Evolutionary conservation across 2,113 vertebrate species (phyloP).

Genomic region (Aspidoscelis tigris): DNA sequence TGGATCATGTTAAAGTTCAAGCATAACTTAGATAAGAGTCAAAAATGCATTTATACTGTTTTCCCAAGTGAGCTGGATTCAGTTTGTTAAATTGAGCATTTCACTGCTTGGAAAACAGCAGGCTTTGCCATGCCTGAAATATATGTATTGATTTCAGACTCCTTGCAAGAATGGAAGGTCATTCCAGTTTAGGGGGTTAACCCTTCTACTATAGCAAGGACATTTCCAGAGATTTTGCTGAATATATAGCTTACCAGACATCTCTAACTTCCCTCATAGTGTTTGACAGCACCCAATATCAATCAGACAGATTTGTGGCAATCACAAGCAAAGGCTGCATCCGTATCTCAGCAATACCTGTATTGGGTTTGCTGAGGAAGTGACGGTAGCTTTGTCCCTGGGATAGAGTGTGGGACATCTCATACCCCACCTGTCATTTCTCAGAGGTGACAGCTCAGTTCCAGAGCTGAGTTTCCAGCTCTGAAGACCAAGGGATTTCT

Average conservation of each 20-base stretch:
- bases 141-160: slow-evolving; percentile 20
- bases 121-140: neutral
- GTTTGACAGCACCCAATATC: neutral
- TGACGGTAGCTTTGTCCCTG: too few relatives aligned
- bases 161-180: slow-evolving; percentile 14
- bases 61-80: neutral
- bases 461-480: too few relatives aligned
- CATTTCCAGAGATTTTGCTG: neutral
- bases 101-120: neutral
- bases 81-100: neutral
- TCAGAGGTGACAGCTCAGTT: too few relatives aligned
- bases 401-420: too few relatives aligned
- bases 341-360: too few relatives aligned
- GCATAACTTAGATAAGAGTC: neutral
- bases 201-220: neutral
- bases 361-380: too few relatives aligned
- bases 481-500: too few relatives aligned
- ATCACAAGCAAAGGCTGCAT: neutral
- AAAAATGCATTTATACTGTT: neutral
- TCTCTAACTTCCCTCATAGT: neutral
- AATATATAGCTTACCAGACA: slow-evolving; percentile 16
- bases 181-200: slow-evolving; percentile 16
- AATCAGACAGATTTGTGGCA: neutral
- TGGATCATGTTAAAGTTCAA: neutral
- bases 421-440: too few relatives aligned